Base-by-base conservation (phyloP, 2,113 vertebrate species). In the Oreochromis niloticus region DNA sequence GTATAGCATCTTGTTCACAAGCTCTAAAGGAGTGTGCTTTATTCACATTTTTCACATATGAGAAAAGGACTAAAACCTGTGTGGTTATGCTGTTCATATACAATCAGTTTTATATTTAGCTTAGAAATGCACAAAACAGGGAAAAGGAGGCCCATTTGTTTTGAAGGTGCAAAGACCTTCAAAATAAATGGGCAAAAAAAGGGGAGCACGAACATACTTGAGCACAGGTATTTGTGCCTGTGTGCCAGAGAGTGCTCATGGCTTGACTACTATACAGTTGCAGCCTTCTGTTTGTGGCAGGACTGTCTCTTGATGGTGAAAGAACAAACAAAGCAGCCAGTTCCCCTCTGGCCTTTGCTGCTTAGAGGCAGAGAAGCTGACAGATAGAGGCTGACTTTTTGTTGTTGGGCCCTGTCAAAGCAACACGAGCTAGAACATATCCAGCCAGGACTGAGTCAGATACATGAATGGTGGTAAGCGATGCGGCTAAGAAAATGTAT, bases 371-470 rank as follows among this genome's bases (percentile, higher is more conserved):
- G 56, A 92, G 85, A 82, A 73, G 86, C 89, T 91, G 93, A 92
- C 88, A 85, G 85, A 90, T 80, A 88, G 88, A 88, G 86, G 88
- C 68, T 84, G 91, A 92, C 88, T 92, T 84, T 91, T 75, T 88
- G 92, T 88, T 93, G 91, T 88, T 89, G 66, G 86, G 85, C 86
- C 57, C 90, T 87, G 86, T 92, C 90, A 92, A 85, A 89, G 89
- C 73, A 93, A 90, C 88, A 89, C 57, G 59, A 80, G 89, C 90
- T 52, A 13, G 48, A 85, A 80, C 86, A 91, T 83, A 81, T 87
- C 85, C 81, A 89, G 66, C 81, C 81, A 61, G 81, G 83, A 75
- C 88, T 61, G 63, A 90, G 90, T 83, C 84, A 85, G 80, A 81
- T 27, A 61, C 71, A 52, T 14, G 11, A 52, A 30, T 63, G 56